Base-by-base conservation (phyloP, 92 coral and sea anemone genomes). In the Paramuricea clavata region DNA sequence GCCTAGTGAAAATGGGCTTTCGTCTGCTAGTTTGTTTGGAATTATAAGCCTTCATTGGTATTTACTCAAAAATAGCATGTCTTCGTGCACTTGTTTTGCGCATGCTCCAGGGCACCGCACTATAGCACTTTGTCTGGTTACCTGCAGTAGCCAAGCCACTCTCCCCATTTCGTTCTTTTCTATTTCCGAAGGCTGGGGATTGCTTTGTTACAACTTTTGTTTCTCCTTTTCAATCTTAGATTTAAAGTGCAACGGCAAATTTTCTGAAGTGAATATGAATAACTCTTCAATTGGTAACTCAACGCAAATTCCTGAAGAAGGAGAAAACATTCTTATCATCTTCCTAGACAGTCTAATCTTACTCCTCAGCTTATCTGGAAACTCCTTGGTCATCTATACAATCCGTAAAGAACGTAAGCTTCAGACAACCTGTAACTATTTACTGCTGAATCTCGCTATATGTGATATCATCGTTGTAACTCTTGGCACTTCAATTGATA, bases 401-500 rank as follows among this genome's bases (percentile, higher is more conserved):
- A 79, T 79, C 41, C 43, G 36, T 4, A 79, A 79, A 19, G 84
- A 79, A 30, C 84, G 72, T 17, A 79, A 79, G 47, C 84, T 79
- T 12, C 84, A 79, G 36, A 79, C 84, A 26, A 79, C 71, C 15
- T 79, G 84, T 28, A 79, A 79, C 22, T 79, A 79, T 32, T 49
- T 79, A 19, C 73, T 79, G 19, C 73, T 79, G 8, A 79, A 79
- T 36, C 84, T 79, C 6, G 84, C 84, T 4, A 36, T 79, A 57
- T 79, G 84, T 61, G 84, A 79, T 49, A 60, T 79, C 57, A 16
- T 79, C 72, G 84, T 79, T 1, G 84, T 79, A 17, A 17, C 84
- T 23, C 35, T 79, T 0, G 84, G 84, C 6, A 59, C 84, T 4
- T 59, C 84, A 35, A 41, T 79, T 60, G 84, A 79, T 60, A 79